These are phyloP conservation scores for Pelosia muscerda DNA, from an alignment of 2,888 invertebrate species.

Conservation along the genomic window DNA sequence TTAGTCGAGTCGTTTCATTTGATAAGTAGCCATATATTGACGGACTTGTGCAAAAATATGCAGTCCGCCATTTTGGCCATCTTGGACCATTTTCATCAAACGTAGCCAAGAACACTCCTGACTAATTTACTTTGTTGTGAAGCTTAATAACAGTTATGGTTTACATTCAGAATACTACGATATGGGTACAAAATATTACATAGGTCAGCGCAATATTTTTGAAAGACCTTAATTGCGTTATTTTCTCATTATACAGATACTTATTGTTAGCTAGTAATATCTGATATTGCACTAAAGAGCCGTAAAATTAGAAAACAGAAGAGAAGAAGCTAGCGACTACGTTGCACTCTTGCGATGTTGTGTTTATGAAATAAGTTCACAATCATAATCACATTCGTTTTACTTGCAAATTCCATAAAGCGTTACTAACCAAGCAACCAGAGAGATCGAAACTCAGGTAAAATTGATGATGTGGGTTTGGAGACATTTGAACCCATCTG, in stretches of 20 bases:
- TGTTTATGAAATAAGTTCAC: conserved; percentile 40
- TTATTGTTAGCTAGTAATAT: conserved; percentile 28
- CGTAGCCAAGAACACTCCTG: too few species aligned
- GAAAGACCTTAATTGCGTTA: conserved; percentile 19
- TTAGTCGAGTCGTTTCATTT: background rate
- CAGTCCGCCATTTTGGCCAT: too few species aligned
- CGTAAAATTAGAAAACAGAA: conserved; percentile 38
- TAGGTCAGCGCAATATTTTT: background rate
- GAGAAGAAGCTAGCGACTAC: conserved; percentile 32
- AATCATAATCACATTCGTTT: conserved; percentile 23
- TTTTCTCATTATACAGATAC: conserved; percentile 26
- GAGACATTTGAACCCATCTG: background rate
- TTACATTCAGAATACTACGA: too few species aligned
- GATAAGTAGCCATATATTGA: too few species aligned
- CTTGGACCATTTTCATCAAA: too few species aligned
- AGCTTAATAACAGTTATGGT: too few species aligned
- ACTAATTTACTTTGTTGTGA: too few species aligned
- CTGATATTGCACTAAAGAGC: conserved; percentile 39
- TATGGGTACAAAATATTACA: background rate
- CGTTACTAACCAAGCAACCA: background rate
- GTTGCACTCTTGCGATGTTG: conserved; percentile 28
- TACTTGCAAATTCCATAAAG: conserved; percentile 19
- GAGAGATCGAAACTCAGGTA: too few species aligned
- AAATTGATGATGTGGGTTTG: too few species aligned
- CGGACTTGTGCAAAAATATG: too few species aligned